These are phyloP conservation scores for Platalea minor DNA, from an alignment of 2,797 vertebrate species.

Conservation along the genomic window DNA sequence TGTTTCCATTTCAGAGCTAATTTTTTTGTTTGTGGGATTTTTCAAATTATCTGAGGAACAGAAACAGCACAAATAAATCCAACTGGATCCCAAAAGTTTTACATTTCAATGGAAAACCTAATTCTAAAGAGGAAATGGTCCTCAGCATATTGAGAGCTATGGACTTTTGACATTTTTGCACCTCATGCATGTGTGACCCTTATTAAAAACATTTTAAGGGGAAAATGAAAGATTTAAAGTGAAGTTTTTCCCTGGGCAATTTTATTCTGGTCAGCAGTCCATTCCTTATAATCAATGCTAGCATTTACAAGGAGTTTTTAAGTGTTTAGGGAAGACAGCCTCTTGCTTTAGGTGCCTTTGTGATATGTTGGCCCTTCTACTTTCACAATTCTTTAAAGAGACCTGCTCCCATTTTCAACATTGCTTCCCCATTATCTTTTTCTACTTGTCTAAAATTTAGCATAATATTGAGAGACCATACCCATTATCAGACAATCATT, in stretches of 20 bases:
- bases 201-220: slow-evolving; percentile 40
- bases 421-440: neutral
- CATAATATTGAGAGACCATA: neutral
- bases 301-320: slow-evolving; percentile 30
- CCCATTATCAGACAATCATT: neutral
- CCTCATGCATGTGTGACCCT: neutral
- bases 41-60: neutral
- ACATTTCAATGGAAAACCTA: neutral
- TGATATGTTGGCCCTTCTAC: neutral
- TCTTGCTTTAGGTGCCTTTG: neutral
- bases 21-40: neutral
- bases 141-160: neutral
- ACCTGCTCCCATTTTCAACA: neutral
- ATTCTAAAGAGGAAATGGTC: neutral
- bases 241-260: slow-evolving; percentile 6
- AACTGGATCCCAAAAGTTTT: neutral
- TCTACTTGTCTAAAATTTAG: neutral
- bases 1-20: neutral
- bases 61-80: neutral
- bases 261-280: slow-evolving; percentile 13
- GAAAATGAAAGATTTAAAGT: slow-evolving; percentile 25
- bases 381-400: neutral
- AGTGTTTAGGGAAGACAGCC: neutral
- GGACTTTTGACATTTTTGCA: neutral
- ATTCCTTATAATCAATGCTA: slow-evolving; percentile 14